Conservation (phyloP, 2,888 invertebrate genomes). For the Esperia sulphurella region DNA sequence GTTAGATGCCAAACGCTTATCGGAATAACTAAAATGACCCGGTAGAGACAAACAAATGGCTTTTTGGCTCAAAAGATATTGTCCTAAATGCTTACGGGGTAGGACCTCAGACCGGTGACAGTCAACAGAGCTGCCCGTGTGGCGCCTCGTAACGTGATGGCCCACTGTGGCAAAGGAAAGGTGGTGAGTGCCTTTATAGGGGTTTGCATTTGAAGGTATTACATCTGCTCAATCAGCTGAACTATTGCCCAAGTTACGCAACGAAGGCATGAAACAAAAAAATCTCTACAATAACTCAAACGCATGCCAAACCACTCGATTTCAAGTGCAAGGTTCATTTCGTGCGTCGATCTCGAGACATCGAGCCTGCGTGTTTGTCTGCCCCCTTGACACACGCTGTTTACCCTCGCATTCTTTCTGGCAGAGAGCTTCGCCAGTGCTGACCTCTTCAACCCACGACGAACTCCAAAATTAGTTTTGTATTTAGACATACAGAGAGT, state of each 20-base stretch:
- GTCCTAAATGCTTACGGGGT: too few species aligned
- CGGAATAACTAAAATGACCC: too few species aligned
- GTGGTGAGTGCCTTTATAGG: too few species aligned
- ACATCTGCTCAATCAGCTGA: too few species aligned
- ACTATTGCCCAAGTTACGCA: neutral
- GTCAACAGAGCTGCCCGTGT: too few species aligned
- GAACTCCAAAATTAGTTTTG: conserved; percentile 6
- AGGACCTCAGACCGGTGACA: too few species aligned
- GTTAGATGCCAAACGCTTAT: too few species aligned
- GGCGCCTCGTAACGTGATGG: too few species aligned
- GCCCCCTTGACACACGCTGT: conserved; percentile 37
- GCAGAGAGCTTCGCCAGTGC: conserved; percentile 26
- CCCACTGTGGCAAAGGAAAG: too few species aligned
- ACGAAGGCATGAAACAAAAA: neutral
- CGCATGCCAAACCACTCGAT: conserved; percentile 41
- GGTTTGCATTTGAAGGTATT: too few species aligned
- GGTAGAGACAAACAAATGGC: too few species aligned
- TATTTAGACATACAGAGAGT: neutral
- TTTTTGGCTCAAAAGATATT: too few species aligned
- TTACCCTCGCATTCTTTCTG: conserved; percentile 59
- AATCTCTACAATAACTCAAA: conserved; percentile 27
- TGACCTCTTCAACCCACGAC: conserved; percentile 26
- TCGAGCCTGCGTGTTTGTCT: conserved; percentile 3
- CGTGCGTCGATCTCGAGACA: conserved; percentile 8
- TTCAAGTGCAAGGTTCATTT: conserved; percentile 37